A percentile compares a stretch with the other conserved stretches of the same genome.
Evolutionary conservation across 2,113 vertebrate species (phyloP).

Genomic region (Paralichthys olivaceus): DNA sequence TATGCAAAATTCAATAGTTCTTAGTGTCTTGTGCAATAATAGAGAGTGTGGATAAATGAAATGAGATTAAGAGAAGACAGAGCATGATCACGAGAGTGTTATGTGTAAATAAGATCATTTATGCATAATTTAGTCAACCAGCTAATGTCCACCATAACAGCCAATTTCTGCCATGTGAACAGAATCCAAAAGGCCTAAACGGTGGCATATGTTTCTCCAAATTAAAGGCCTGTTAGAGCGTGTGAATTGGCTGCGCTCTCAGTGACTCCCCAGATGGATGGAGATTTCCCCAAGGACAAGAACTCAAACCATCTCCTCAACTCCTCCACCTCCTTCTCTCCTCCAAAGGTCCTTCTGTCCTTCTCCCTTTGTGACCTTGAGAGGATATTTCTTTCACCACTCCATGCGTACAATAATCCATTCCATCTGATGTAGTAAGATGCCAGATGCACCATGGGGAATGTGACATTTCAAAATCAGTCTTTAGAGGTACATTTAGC

Average conservation of each 20-base stretch:
- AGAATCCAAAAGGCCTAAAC: slow-evolving; percentile 63
- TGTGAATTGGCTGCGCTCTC: slow-evolving; percentile 64
- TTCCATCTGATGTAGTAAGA: slow-evolving; percentile 23
- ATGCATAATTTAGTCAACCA: slow-evolving; percentile 44
- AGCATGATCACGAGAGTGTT: neutral
- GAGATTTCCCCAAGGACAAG: slow-evolving; percentile 69
- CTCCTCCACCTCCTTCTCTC: slow-evolving; percentile 51
- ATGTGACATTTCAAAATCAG: slow-evolving; percentile 29
- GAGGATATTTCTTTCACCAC: slow-evolving; percentile 37
- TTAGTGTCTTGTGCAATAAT: slow-evolving; percentile 10
- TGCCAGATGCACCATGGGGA: slow-evolving; percentile 23
- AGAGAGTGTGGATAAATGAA: neutral
- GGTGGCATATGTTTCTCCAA: slow-evolving; percentile 73
- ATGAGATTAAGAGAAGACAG: slow-evolving; percentile 10
- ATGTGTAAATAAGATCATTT: slow-evolving; percentile 23
- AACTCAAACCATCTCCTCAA: slow-evolving; percentile 61
- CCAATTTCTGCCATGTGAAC: slow-evolving; percentile 53
- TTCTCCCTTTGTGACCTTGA: neutral
- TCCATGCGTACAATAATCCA: slow-evolving; percentile 37
- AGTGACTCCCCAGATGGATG: slow-evolving; percentile 70
- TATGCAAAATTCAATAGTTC: slow-evolving; percentile 19
- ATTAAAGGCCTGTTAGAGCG: slow-evolving; percentile 66
- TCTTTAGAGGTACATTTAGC: slow-evolving; percentile 9
- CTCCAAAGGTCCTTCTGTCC: slow-evolving; percentile 13
- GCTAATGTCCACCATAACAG: slow-evolving; percentile 59